Evolutionary conservation across 1,140 invertebrate genomes (phyloP), one percentile per base, ranked within the genome.

Genomic region (Drosophila parvula): DNA sequence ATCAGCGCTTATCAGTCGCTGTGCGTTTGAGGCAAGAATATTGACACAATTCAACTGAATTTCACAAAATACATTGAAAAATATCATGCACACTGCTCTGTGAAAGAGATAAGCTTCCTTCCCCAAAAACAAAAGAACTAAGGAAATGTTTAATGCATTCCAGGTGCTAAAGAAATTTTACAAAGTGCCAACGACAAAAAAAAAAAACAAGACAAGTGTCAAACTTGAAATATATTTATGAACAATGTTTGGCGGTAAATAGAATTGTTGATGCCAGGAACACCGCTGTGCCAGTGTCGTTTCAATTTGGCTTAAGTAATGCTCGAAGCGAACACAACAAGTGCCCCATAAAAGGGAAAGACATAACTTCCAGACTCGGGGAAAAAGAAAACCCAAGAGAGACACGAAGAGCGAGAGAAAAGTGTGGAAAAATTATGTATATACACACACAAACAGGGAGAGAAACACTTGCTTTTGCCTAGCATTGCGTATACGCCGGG

Each of bases 251-350:
- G 62, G 22, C 51, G 61, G 57, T 83, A 78, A 83, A 74, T 74
- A 69, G 65, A 68, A 41, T 59, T 36, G 11, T 70, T 12, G 30
- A 34, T 36, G 50, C 22, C 27, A 50, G 76, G 76, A 63, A 55
- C 78, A 53, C 76, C 59, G 50, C 51, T 79, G 79, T 38, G 64
- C 58, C 36, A 64, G 56, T 65, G 61, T 64, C 65, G 48, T 68
- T 84, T 83, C 78, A 89, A 88, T 88, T 83, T 89, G 65, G 47
- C 53, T 68, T 80, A 88, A 89, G 83, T 88, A 74, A 70, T 47
- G 68, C 61, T 63, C 44, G 18, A 32, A 45, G 61, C 58, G 51
- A 80, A 65, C 77, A 80, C 84, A 88, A 88, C 84, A 88, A 88
- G 84, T 88, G 84, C 84, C 84, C 84, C 74, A 88, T 89, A 78